Conservation (phyloP, 1,140 invertebrate genomes). For the Drosophila repletoides region DNA sequence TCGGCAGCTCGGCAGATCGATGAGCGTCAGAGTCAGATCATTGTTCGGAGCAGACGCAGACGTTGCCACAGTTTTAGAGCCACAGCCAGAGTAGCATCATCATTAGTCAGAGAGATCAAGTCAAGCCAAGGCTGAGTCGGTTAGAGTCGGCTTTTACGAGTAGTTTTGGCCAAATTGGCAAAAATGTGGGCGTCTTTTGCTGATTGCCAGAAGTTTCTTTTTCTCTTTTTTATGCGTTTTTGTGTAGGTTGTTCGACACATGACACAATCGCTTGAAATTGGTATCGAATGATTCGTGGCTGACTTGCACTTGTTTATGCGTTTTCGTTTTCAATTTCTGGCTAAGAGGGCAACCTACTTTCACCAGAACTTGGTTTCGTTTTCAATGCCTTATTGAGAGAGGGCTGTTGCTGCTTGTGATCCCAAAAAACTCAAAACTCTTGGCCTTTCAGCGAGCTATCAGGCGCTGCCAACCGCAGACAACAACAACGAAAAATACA, state of each 20-base stretch:
- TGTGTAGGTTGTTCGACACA: slow-evolving; percentile 46
- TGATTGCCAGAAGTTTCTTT: slow-evolving; percentile 28
- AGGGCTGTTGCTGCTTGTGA: background rate
- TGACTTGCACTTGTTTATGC: slow-evolving; percentile 69
- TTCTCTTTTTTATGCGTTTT: slow-evolving; percentile 23
- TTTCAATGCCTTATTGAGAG: slow-evolving; percentile 68
- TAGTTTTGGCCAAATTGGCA: slow-evolving; percentile 41
- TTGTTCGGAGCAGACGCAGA: slow-evolving; percentile 27
- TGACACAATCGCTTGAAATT: slow-evolving; percentile 61
- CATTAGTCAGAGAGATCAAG: too few species aligned
- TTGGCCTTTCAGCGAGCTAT: slow-evolving; percentile 25
- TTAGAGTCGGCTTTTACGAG: slow-evolving; percentile 34
- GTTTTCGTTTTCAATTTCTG: slow-evolving; percentile 57
- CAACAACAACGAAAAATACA: slow-evolving; percentile 1
- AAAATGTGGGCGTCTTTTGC: slow-evolving; percentile 31
- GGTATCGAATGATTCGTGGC: slow-evolving; percentile 31
- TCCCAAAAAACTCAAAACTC: slow-evolving; percentile 18
- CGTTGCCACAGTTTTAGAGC: background rate
- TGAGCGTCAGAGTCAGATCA: slow-evolving; percentile 7
- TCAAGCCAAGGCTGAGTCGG: slow-evolving; percentile 40
- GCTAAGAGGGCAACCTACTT: slow-evolving; percentile 58
- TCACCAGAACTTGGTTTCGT: slow-evolving; percentile 75
- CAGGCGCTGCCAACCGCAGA: slow-evolving; percentile 24
- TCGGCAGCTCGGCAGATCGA: slow-evolving; percentile 7
- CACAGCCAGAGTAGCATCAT: slow-evolving; percentile 3